Base-by-base conservation (phyloP, 2,113 vertebrate genomes). In the Chloropsis cyanopogon region DNA sequence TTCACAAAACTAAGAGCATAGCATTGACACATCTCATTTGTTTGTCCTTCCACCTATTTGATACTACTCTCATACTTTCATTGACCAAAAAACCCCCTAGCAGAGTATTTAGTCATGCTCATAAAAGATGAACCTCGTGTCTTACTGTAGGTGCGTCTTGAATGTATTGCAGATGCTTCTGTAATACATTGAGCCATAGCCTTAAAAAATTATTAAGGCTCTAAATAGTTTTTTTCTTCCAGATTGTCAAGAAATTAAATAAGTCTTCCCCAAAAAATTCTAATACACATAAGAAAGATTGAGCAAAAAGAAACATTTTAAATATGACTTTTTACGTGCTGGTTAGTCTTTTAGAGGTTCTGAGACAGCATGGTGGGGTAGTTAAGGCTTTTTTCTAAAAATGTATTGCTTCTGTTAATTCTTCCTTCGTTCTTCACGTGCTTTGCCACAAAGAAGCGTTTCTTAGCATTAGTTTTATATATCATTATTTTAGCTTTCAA, bases 31-130 rank as follows among this genome's bases (percentile, higher is more conserved):
- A 17, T 31, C n/a, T 64, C 12, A 52, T 33, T 23, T 73, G 7
- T 70, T 46, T 54, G 11, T 86, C 47, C 26, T 90, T 70, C 44
- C 29, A 61, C 10, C 33, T 90, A 4, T 35, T 82, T 76, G 13
- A 35, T 71, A 35, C 33, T 57, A 8, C 24, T 53, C 4, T 64
- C 12, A 7, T 31, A n/a, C 4, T 39, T 70, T 3, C 46, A 0
- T 54, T 41, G 31, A 49, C 4, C 9, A 23, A n/a, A 66, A 26
- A 81, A 22, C 0, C 0, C 15, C 31, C 15, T 9, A 35, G 33
- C 42, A 75, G 49, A 37, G 2, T 60, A 15, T 44, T 37, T 52
- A 39, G 20, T 46, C 9, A 4, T 53, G 28, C 15, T 65, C 0
- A 0, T 54, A 25, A 37, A 13, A 56, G 44, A 28, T 59, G 19